Evolutionary conservation across 1,140 invertebrate species (phyloP), one percentile per base, ranked within the genome.

Genomic region (Lucilia cuprina): DNA sequence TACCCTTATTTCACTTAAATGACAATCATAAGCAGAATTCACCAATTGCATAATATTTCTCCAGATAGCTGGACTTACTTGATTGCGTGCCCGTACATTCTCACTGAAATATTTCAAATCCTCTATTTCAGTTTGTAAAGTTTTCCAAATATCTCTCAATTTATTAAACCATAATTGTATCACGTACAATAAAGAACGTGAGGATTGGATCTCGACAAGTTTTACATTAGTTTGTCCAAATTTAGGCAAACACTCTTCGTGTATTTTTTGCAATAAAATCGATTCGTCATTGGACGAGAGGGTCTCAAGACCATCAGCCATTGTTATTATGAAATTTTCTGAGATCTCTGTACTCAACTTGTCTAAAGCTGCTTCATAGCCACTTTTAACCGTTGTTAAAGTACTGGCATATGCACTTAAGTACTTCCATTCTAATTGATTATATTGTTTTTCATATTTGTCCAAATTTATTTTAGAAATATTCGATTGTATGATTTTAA

Each of bases 11-110:
- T 91, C 92, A 75, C 94, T 89, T 60, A 96, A 92, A 90, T 96
- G 96, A 87, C 96, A 96, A 80, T 93, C 91, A 30, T 94, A 93
- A 2, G 95, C 94, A 82, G 87, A 85, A 77, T 92, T 89, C 19
- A 95, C 92, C 25, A 95, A 90, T 12, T 91, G 84, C 0, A 50
- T 74, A 2, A 88, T 78, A 0, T 87, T 83, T 47, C 74, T 74
- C 85, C 85, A 85, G 55, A 84, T 83, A 1, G 80, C 74, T 1
- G 74, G 34, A 30, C 55, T 78, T 14, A 80, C 83, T n/a, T 83
- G 41, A 55, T 65, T 55, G 1, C 82, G n/a, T n/a, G 80, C 17
- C 1, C 34, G 47, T 7, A 85, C 82, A 21, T 84, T 82, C 19
- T 83, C 75, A 34, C 77, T 84, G 13, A 83, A 86, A 41, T 84